These are phyloP conservation scores for Spinus pinus DNA, from an alignment of 2,797 vertebrate species.

Conservation along the genomic window DNA sequence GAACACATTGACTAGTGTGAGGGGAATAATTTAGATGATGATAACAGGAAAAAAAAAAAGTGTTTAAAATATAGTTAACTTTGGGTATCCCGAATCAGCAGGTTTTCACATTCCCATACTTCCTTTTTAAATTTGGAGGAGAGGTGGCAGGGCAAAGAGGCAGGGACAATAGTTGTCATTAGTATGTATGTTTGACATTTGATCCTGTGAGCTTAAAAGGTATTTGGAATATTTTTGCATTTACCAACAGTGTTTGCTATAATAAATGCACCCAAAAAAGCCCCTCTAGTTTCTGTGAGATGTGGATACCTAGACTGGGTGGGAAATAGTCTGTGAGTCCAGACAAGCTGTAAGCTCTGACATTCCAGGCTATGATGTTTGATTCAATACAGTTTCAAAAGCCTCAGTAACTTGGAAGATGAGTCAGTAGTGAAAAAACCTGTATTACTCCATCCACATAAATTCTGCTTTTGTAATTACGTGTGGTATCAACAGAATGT, in stretches of 20 bases:
- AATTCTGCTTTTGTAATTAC: not conserved
- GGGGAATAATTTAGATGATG: not conserved
- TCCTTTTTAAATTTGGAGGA: not conserved
- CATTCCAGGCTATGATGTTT: not conserved
- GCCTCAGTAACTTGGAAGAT: not conserved
- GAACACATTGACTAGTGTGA: not conserved
- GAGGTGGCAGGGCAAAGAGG: not conserved
- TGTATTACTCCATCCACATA: not conserved
- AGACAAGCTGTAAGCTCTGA: not conserved
- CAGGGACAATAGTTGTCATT: not conserved
- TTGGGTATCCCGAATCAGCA: not conserved
- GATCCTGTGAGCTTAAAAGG: not conserved
- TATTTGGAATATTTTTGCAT: not conserved
- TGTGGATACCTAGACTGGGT: not conserved
- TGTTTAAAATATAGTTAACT: not conserved
- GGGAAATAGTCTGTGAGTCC: not conserved
- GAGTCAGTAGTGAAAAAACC: not conserved
- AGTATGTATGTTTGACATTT: fast-evolving
- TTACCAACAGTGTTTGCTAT: not conserved
- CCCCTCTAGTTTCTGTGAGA: not conserved
- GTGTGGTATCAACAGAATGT: not conserved
- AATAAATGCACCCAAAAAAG: not conserved
- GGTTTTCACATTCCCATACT: not conserved
- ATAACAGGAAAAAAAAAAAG: not conserved
- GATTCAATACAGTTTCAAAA: not conserved